Base-by-base conservation (phyloP, 1,140 invertebrate species). In the Psilanteris sp. region DNA sequence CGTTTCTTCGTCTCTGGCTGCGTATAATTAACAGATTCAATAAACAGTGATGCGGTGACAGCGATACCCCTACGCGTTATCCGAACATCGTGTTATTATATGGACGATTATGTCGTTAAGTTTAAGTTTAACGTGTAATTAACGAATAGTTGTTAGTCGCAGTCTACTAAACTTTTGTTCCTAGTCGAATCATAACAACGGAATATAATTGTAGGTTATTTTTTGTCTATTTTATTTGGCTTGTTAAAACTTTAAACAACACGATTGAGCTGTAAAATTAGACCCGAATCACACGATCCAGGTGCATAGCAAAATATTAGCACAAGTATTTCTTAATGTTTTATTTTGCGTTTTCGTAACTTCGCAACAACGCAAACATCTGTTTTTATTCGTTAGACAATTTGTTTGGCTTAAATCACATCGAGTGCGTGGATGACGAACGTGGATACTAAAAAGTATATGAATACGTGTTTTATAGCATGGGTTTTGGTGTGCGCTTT, bases 41-140 rank as follows among this genome's bases (percentile, higher is more conserved):
- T 84, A 79, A 79, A 79, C 66, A 79, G 61, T 59, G 41, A 41
- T 70, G 37, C 77, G 75, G 71, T 70, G 76, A 81, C 72, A 72
- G 68, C 37, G 27, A 62, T 68, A 72, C 48, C 39, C 55, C 50
- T 64, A 54, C 70, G 59, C 66, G 59, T 39, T 50, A 64, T 62
- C 32, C 10, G 6, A 26, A 9, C 26, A 81, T 77, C 78, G 67
- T 79, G 76, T 82, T 78, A 80, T 82, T 82, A 81, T 67, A 76
- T 57, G 70, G 59, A 24, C 75, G 76, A 84, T 84, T 83, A 83
- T 80, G 74, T 83, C 80, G 80, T 84, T 82, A 81, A 10, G 22
- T 31, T 41, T 32, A 72, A 59, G 46, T 72, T 79, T 75, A 78
- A 73, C 76, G 43, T 82, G 75, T 62, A 80, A 84, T 84, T 84